Evolutionary conservation across 2,888 invertebrate genomes (phyloP), one percentile per base, ranked within the genome.

Genomic region (Ptychoptera contaminata): DNA sequence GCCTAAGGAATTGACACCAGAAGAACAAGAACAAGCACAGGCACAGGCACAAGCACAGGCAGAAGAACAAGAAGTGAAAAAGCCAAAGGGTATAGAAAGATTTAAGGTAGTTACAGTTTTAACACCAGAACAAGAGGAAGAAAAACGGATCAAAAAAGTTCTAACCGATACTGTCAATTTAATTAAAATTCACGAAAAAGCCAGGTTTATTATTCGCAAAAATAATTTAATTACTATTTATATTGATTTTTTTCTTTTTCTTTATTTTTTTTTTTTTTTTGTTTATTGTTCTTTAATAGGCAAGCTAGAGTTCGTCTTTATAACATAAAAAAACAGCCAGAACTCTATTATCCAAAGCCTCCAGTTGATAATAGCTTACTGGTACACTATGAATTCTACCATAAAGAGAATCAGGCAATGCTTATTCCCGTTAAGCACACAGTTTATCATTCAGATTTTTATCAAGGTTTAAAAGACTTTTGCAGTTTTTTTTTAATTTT

Each of bases 141-240:
- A 15, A 16, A 9, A n/a, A 16, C 14, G 35, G 2, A 37, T 11
- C 8, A 56, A 56, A 50, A 49, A 50, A 8, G 47, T 52, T 41
- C 44, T 63, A 2, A 53, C 44, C 1, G 49, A 57, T 1, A 59
- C 60, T 2, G 51, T 68, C 0, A 58, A 49, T 11, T 40, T 67
- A 8, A 64, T 72, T 37, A 71, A 72, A 53, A 56, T 54, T 0
- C 67, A 68, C 40, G 73, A 73, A 54, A 58, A 70, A 37, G 70
- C 64, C 1, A 58, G 72, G 3, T 34, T 8, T 12, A 7, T 37
- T 37, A 16, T 23, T 39, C 15, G 16, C 7, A 37, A 12, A 37
- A 12, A 37, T n/a, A n/a, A n/a, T n/a, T n/a, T n/a, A n/a, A n/a
- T n/a, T n/a, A n/a, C n/a, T n/a, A n/a, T n/a, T n/a, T n/a, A n/a